Conservation (phyloP, 2,888 invertebrate genomes). For the Scotopteryx bipunctaria region DNA sequence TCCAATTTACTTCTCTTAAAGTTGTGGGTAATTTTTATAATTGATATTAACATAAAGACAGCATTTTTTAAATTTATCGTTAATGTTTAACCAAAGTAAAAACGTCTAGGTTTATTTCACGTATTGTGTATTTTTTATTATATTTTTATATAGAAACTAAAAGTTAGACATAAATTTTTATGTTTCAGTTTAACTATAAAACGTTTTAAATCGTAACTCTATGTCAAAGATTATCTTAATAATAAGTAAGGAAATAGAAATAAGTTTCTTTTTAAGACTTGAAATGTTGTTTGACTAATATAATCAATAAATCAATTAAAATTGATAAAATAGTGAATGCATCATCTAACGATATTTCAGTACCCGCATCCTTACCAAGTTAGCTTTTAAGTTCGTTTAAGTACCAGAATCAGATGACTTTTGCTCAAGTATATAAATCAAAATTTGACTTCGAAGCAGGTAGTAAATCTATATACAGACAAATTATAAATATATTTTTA, state of each 20-base stretch:
- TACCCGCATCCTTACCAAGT: conserved; percentile 12
- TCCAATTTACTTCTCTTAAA: conserved; percentile 5
- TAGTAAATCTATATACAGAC: no score
- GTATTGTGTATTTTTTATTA: no score
- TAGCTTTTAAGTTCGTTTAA: no score
- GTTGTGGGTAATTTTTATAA: neutral
- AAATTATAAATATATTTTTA: no score
- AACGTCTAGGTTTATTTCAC: no score
- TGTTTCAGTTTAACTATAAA: no score
- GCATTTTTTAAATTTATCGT: neutral
- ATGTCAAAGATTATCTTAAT: conserved; percentile 19
- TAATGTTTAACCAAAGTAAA: neutral
- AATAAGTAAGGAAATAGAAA: conserved; percentile 19
- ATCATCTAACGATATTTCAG: conserved; percentile 37
- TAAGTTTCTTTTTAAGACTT: conserved; percentile 40
- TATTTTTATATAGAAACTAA: no score
- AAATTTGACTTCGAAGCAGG: no score
- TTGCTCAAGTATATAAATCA: no score
- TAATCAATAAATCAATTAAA: conserved; percentile 38
- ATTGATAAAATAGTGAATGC: conserved; percentile 39
- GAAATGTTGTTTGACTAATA: conserved; percentile 38
- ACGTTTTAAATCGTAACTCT: conserved; percentile 27
- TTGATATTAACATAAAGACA: conserved; percentile 8
- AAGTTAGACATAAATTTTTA: no score
- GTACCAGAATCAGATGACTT: no score